Conservation (phyloP, 2,888 invertebrate species). For the Dascillus cervinus region DNA sequence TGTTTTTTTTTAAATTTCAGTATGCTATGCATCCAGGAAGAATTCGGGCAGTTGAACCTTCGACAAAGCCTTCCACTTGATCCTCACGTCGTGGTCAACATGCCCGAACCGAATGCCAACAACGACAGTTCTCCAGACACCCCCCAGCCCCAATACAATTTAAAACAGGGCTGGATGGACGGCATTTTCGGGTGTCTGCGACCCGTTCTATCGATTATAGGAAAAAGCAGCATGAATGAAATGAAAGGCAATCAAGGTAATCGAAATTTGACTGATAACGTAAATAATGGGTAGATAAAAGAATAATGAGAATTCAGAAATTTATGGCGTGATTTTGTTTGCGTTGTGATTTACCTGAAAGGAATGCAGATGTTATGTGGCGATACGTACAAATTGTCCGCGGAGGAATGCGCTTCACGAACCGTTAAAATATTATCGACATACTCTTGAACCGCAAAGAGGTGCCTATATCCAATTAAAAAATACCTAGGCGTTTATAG, state of each 20-base stretch:
- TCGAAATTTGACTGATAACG: too few relatives aligned
- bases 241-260: constrained; percentile 58
- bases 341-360: too few relatives aligned
- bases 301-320: too few relatives aligned
- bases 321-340: too few relatives aligned
- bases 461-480: too few relatives aligned
- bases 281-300: too few relatives aligned
- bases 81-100: constrained; percentile 37
- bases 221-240: constrained; percentile 65
- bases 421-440: too few relatives aligned
- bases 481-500: too few relatives aligned
- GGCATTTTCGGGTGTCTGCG: constrained; percentile 83
- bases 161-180: constrained; percentile 66
- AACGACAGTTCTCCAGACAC: constrained; percentile 45
- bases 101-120: constrained; percentile 31
- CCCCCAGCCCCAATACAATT: constrained; percentile 41
- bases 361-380: too few relatives aligned
- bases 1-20: constrained; percentile 33
- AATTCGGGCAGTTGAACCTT: constrained; percentile 49
- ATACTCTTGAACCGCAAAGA: too few relatives aligned
- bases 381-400: too few relatives aligned
- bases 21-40: constrained; percentile 58
- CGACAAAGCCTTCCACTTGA: constrained; percentile 31
- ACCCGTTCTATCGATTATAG: constrained; percentile 80
- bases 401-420: too few relatives aligned